phyloP scores from a whole-genome alignment of 2,113 vertebrate genomes.

The Erythrocebus patas region DNA sequence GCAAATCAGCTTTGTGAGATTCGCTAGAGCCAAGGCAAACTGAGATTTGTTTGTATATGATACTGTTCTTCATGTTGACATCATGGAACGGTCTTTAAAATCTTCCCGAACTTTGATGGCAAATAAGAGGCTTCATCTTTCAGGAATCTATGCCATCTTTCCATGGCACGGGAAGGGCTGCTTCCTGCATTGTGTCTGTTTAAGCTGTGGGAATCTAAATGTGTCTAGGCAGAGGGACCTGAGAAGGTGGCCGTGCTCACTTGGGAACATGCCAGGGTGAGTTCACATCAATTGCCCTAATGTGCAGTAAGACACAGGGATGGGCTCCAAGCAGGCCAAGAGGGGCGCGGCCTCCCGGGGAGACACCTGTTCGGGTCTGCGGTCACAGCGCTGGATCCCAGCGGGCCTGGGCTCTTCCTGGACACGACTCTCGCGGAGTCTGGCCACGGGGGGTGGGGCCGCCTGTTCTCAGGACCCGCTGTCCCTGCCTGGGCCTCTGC shows the following conservation, averaged over 20 bases:
- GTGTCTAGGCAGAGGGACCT: background rate
- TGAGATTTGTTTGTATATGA: fast-evolving
- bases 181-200: fast-evolving
- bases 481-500: too few species aligned
- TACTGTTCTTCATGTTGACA: background rate
- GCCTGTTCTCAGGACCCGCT: too few species aligned
- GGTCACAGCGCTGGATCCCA: too few species aligned
- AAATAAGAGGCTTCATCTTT: background rate
- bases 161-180: fast-evolving
- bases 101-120: background rate
- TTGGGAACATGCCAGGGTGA: fast-evolving
- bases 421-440: fast-evolving
- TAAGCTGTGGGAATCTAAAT: too few species aligned
- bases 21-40: background rate
- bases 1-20: background rate
- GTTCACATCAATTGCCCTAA: background rate
- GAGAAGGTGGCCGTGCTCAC: too few species aligned
- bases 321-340: background rate
- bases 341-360: too few species aligned
- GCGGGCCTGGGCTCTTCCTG: too few species aligned
- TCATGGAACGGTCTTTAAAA: background rate
- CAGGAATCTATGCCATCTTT: fast-evolving
- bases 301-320: background rate
- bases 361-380: too few species aligned
- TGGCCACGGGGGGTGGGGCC: too few species aligned